phyloP scores from a whole-genome alignment of 2,888 invertebrate species.

The Alloplasta piceator region DNA sequence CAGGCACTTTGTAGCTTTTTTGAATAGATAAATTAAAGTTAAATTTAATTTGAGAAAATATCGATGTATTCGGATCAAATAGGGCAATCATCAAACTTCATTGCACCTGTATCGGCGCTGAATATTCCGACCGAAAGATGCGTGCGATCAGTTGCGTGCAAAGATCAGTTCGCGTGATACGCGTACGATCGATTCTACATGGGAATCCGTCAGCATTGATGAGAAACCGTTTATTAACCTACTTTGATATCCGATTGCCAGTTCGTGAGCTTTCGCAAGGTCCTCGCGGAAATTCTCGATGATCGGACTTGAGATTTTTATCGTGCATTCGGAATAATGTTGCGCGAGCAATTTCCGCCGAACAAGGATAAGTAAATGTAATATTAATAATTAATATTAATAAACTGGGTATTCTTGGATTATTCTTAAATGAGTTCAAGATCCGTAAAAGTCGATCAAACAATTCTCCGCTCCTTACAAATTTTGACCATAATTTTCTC shows the following conservation, averaged over 20 bases:
- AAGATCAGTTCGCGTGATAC: slow-evolving; percentile 76
- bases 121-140: slow-evolving; percentile 62
- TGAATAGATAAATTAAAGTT: neutral
- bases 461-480: too few species aligned
- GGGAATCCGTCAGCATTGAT: slow-evolving; percentile 79
- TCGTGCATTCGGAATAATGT: slow-evolving; percentile 59
- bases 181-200: slow-evolving; percentile 76
- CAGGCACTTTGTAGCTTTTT: neutral
- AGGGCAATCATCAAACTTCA: slow-evolving; percentile 1
- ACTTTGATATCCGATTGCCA: slow-evolving; percentile 76
- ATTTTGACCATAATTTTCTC: slow-evolving; percentile 1
- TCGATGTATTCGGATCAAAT: neutral
- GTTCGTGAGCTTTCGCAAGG: slow-evolving; percentile 53
- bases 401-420: too few species aligned
- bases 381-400: too few species aligned
- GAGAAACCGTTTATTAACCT: slow-evolving; percentile 79
- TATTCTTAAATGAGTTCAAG: too few species aligned
- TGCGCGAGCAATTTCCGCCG: too few species aligned
- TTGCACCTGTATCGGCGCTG: neutral
- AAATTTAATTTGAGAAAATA: neutral
- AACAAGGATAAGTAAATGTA: too few species aligned
- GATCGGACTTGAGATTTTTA: slow-evolving; percentile 63
- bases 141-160: slow-evolving; percentile 73
- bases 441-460: too few species aligned
- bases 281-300: slow-evolving; percentile 72